Evolutionary conservation across 2,888 invertebrate species (phyloP), one percentile per base, ranked within the genome.

Genomic region (Leptinotarsa tumamoca): DNA sequence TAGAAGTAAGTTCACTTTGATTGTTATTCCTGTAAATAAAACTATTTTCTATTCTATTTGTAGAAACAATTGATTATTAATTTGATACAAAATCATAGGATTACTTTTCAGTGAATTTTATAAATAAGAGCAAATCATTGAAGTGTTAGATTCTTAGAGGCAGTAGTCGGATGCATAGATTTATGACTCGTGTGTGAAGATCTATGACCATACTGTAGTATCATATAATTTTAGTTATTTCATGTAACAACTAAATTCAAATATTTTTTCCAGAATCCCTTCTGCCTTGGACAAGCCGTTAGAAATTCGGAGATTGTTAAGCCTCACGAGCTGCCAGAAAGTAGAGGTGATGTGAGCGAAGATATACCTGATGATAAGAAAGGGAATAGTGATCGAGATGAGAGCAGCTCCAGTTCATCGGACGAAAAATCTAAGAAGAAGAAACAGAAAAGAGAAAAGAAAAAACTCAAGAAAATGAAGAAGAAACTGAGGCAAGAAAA

Each of bases 271-370:
- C 84, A 93, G 91, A 95, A 96, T 90, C 95, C 96, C 0, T 97
- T 96, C 86, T 97, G 97, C 83, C 93, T 95, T 43, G 96, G 96
- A 0, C 94, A 94, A 85, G 92, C 92, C 54, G 94, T 93, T 2
- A 89, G 82, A 87, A 81, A 79, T 67, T 50, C 77, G 68, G 78
- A 74, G 71, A 82, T 77, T 23, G 71, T 66, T 56, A 72, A 74
- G 63, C 69, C 71, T 51, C 66, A 68, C 63, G 75, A 75, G 73
- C 56, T 67, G 33, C 50, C 49, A 69, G 78, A 78, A 74, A 78
- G 54, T 78, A 74, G 71, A 79, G 77, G 86, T 84, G 71, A 78
- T 79, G 63, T 84, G 82, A 68, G 80, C 80, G 72, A 86, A 82
- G 71, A 87, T 4, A 69, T 51, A 49, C 43, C 27, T 50, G 27